These are phyloP conservation scores for Pterostichus madidus DNA, from an alignment of 2,888 invertebrate genomes.

Conservation along the genomic window DNA sequence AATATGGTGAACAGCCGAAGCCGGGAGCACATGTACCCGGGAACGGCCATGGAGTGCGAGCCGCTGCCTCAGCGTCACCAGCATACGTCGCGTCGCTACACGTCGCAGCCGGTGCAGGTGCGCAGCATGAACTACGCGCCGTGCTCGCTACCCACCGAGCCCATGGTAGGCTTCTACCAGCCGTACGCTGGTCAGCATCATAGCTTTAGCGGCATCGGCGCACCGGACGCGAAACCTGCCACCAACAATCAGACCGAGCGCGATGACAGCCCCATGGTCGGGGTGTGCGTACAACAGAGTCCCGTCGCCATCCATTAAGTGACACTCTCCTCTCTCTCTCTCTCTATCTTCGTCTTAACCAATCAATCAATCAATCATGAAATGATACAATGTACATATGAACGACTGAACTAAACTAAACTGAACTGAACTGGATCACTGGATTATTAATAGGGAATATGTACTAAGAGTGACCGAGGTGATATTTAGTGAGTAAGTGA, in stretches of 20 bases:
- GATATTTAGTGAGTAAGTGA: constrained; percentile 52
- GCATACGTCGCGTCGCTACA: constrained; percentile 73
- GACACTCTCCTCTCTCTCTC: constrained; percentile 20
- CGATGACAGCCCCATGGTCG: constrained; percentile 91
- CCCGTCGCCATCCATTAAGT: constrained; percentile 93
- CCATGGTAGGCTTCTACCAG: constrained; percentile 75
- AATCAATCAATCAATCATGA: no score
- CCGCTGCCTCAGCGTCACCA: constrained; percentile 78
- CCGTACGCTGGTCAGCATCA: constrained; percentile 75
- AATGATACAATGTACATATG: constrained; percentile 4
- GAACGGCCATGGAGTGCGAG: constrained; percentile 89
- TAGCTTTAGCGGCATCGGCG: constrained; percentile 69
- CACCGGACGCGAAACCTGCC: constrained; percentile 74
- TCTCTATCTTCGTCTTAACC: background rate
- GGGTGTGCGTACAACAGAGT: constrained; percentile 94
- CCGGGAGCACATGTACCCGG: constrained; percentile 73
- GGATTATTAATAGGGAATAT: constrained; percentile 15
- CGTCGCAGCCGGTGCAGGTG: constrained; percentile 47
- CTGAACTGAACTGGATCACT: constrained; percentile 17
- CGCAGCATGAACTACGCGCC: constrained; percentile 72
- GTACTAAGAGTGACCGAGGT: constrained; percentile 37
- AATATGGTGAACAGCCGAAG: constrained; percentile 77
- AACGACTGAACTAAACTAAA: constrained; percentile 1
- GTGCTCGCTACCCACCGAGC: constrained; percentile 71
- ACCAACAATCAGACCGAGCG: constrained; percentile 77